phyloP scores from a whole-genome alignment of 2,113 vertebrate species.

The Anoura caudifer region DNA sequence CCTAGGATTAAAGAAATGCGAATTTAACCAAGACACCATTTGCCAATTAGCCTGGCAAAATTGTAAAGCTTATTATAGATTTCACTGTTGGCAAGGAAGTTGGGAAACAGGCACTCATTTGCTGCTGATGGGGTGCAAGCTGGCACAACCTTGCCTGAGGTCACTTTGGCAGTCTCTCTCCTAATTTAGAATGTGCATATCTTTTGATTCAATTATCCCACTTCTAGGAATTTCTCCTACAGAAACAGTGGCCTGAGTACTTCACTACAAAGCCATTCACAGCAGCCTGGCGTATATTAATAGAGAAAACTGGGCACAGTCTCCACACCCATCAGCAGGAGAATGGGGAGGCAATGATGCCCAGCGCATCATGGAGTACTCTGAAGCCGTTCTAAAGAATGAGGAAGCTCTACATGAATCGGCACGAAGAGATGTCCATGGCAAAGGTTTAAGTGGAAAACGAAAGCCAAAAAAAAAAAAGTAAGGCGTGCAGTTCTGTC shows the following conservation, averaged over 20 bases:
- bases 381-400: background rate
- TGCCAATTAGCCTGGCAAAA: slow-evolving; percentile 46
- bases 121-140: background rate
- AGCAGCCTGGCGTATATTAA: background rate
- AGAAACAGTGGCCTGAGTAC: slow-evolving; percentile 35
- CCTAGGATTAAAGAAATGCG: slow-evolving; percentile 7
- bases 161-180: slow-evolving; percentile 61
- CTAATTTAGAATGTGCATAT: slow-evolving; percentile 62
- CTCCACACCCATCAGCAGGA: background rate
- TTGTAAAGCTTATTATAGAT: slow-evolving; percentile 57
- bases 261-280: background rate
- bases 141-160: slow-evolving; percentile 53
- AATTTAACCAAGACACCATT: slow-evolving; percentile 55
- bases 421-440: background rate
- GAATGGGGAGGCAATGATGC: background rate
- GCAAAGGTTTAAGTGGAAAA: background rate
- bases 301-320: background rate
- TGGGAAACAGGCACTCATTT: background rate
- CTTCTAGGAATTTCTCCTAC: slow-evolving; percentile 71
- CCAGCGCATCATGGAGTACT: background rate
- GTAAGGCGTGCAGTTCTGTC: background rate
- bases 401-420: background rate
- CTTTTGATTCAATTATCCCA: slow-evolving; percentile 65
- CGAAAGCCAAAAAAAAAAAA: background rate
- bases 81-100: slow-evolving; percentile 45